Conservation (phyloP, 1,140 invertebrate genomes). For the Camponotus floridanus region DNA sequence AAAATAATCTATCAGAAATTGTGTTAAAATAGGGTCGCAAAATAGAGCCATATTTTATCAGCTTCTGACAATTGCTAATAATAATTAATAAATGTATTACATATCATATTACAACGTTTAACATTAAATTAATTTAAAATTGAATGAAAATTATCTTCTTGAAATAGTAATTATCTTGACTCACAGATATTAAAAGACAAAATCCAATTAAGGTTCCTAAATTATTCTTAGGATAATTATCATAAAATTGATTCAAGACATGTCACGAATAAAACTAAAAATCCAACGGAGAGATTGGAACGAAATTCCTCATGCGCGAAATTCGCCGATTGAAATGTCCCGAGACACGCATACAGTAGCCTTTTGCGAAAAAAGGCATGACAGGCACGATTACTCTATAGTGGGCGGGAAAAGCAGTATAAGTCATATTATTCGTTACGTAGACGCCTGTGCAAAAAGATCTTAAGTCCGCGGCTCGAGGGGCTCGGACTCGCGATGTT, state of each 20-base stretch:
- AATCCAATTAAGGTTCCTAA: background rate
- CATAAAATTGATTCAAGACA: background rate
- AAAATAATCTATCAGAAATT: background rate
- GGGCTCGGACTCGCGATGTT: constrained; percentile 1
- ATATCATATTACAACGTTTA: background rate
- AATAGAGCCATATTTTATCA: background rate
- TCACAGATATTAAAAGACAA: background rate
- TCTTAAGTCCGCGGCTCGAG: constrained; percentile 17
- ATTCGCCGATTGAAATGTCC: constrained; percentile 78
- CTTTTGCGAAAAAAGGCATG: constrained; percentile 67
- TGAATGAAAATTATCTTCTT: background rate
- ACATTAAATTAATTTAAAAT: constrained; percentile 1
- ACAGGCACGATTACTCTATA: constrained; percentile 68
- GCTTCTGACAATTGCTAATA: background rate
- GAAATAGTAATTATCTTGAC: background rate
- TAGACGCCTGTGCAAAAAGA: constrained; percentile 32
- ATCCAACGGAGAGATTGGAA: background rate
- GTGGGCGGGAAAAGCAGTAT: constrained; percentile 74
- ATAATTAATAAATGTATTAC: constrained; percentile 1
- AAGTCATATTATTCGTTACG: constrained; percentile 57
- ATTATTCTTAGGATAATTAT: constrained; percentile 6
- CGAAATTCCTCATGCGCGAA: constrained; percentile 46
- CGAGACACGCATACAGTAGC: constrained; percentile 61
- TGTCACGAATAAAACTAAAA: constrained; percentile 10
- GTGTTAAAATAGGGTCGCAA: background rate